Percentiles rank a stretch among this genome's conserved stretches.
Evolutionary conservation across 2,888 invertebrate species (phyloP).

Genomic region (Bimastos eiseni): DNA sequence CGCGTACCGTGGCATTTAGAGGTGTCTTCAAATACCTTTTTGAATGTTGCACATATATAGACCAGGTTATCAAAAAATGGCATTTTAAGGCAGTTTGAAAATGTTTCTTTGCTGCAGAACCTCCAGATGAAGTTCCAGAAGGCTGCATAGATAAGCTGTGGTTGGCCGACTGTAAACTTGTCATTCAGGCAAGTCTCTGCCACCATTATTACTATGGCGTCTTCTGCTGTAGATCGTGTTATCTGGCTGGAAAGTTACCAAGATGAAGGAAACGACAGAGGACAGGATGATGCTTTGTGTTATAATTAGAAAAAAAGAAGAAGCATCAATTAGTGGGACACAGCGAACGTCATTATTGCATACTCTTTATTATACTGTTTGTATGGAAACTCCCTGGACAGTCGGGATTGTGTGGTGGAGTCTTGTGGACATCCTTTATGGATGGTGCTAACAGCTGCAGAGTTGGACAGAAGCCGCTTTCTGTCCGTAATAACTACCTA

Average conservation of each 20-base stretch:
- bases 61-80: not conserved
- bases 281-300: not conserved
- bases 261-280: not conserved
- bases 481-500: too few species aligned
- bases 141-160: conserved; percentile 83
- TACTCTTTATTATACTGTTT: too few species aligned
- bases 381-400: too few species aligned
- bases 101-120: not conserved
- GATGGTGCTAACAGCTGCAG: too few species aligned
- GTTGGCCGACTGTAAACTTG: conserved; percentile 86
- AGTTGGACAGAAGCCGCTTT: too few species aligned
- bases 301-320: not conserved
- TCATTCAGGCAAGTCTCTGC: conserved; percentile 82
- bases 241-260: not conserved
- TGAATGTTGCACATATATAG: too few species aligned
- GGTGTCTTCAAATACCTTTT: too few species aligned
- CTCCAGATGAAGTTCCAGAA: conserved; percentile 68
- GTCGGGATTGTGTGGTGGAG: too few species aligned
- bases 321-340: not conserved
- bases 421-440: too few species aligned
- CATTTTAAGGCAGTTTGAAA: not conserved
- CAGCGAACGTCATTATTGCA: too few species aligned
- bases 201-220: conserved; percentile 74
- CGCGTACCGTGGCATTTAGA: too few species aligned
- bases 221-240: conserved; percentile 89